Evolutionary conservation across 37 sponge, comb jelly and placozoan genomes (phyloP).

Genomic region (Ephydatia muelleri): DNA sequence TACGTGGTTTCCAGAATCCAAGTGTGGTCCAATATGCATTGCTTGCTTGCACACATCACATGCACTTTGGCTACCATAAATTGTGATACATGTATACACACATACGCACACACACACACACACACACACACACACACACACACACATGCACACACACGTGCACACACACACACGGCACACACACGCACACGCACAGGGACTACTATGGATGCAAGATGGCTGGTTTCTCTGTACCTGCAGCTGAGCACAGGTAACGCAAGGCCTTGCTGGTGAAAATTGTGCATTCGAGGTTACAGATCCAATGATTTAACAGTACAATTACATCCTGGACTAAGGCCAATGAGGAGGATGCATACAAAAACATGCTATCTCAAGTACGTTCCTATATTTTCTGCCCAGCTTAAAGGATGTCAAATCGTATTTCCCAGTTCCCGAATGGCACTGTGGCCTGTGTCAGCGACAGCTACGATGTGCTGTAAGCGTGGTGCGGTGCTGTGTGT

Average conservation of each 20-base stretch:
- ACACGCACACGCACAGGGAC: conserved; percentile 32
- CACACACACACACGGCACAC: neutral
- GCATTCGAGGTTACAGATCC: too few species aligned
- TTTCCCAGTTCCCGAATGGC: conserved; percentile 75
- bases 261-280: too few species aligned
- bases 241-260: conserved; percentile 96
- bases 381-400: neutral
- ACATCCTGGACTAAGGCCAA: conserved; percentile 80
- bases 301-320: conserved; percentile 93
- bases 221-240: conserved; percentile 92
- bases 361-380: conserved; percentile 81
- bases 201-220: conserved; percentile 81
- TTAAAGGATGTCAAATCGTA: neutral
- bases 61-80: neutral
- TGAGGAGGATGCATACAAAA: conserved; percentile 81
- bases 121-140: neutral
- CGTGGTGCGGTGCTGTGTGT: too few species aligned
- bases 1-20: too few species aligned
- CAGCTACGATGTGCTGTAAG: conserved; percentile 94
- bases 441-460: conserved; percentile 90
- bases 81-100: neutral
- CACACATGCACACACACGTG: too few species aligned
- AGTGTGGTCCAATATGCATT: too few species aligned
- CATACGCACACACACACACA: neutral
- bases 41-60: neutral